phyloP scores from a whole-genome alignment of 2,797 vertebrate genomes.

The Enteromius mattozi region DNA sequence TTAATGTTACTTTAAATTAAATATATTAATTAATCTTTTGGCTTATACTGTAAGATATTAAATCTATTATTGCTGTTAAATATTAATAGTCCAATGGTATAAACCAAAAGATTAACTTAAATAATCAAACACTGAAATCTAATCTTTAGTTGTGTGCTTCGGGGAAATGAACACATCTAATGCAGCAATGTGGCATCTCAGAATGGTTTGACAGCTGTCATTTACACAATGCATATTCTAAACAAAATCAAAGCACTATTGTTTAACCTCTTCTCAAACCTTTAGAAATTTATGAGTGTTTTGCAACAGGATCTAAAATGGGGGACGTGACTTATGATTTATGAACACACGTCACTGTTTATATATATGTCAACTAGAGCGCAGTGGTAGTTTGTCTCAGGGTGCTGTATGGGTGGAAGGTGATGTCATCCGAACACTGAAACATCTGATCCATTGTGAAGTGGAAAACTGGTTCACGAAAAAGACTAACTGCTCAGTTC shows the following conservation, averaged over 20 bases:
- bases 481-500: not conserved
- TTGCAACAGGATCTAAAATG: constrained; percentile 58
- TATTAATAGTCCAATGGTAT: constrained; percentile 3
- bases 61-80: not conserved
- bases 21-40: not conserved
- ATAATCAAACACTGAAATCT: not conserved
- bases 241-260: constrained; percentile 24
- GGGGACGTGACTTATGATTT: constrained; percentile 53
- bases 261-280: constrained; percentile 24
- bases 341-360: constrained; percentile 60
- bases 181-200: constrained; percentile 43
- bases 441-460: constrained; percentile 35
- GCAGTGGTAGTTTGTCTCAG: constrained; percentile 35
- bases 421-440: constrained; percentile 57
- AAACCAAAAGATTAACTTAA: constrained; percentile 20
- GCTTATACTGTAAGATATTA: not conserved
- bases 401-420: constrained; percentile 38
- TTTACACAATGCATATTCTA: constrained; percentile 39
- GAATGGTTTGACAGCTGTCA: constrained; percentile 41
- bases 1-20: not conserved
- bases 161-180: constrained; percentile 43
- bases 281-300: constrained; percentile 61
- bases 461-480: constrained; percentile 13
- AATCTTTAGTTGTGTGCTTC: not conserved
- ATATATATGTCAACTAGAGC: constrained; percentile 55